Percentiles rank a stretch among this genome's conserved stretches.
phyloP scores from a whole-genome alignment of 2,888 invertebrate species.

The Epirrita christyi region DNA sequence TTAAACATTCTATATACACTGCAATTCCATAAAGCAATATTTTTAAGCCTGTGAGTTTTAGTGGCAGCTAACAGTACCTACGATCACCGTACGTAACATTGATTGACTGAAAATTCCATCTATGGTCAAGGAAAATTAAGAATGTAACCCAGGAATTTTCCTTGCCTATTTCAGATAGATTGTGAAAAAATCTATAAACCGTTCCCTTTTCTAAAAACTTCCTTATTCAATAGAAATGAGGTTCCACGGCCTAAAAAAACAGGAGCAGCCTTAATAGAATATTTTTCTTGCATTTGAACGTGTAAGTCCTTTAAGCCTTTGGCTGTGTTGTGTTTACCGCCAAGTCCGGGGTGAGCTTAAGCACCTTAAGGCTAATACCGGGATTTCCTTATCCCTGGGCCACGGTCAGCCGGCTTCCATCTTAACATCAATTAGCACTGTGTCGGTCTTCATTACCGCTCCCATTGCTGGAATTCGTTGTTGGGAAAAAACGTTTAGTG shows the following conservation, averaged over 20 bases:
- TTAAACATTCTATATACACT: constrained; percentile 39
- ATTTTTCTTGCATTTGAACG: constrained; percentile 39
- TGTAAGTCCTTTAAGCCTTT: constrained; percentile 50
- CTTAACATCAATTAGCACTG: constrained; percentile 69
- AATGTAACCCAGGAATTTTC: too few relatives aligned
- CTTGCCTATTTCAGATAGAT: neutral
- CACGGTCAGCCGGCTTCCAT: constrained; percentile 58
- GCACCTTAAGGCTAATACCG: constrained; percentile 65
- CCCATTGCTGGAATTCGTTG: constrained; percentile 14
- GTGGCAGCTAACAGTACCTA: neutral
- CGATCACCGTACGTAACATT: too few relatives aligned
- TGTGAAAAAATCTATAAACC: constrained; percentile 2
- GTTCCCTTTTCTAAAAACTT: neutral
- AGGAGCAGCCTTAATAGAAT: constrained; percentile 37
- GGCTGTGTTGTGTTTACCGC: constrained; percentile 56
- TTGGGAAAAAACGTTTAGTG: constrained; percentile 5
- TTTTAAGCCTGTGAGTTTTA: neutral
- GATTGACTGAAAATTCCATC: too few relatives aligned
- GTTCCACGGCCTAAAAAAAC: constrained; percentile 31
- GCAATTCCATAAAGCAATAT: constrained; percentile 1
- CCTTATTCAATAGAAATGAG: constrained; percentile 15
- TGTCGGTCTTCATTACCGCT: constrained; percentile 42
- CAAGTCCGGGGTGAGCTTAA: constrained; percentile 54
- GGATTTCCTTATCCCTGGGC: constrained; percentile 67
- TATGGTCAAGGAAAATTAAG: too few relatives aligned